Conservation (phyloP, 2,888 invertebrate species). For the Hypomecis punctinalis region DNA sequence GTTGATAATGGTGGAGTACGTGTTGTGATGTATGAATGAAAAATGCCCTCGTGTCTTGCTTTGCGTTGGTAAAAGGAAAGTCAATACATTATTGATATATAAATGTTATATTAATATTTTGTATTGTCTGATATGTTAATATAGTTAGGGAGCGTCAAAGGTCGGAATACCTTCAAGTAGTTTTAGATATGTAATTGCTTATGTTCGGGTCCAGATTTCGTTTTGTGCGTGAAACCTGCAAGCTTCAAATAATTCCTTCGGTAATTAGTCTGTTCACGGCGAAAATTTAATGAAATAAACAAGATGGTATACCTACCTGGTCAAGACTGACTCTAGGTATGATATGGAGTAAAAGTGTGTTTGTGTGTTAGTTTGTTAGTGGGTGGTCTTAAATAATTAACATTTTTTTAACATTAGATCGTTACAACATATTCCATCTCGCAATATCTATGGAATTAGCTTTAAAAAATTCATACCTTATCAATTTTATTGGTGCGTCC, state of each 20-base stretch:
- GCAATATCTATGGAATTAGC: too few species aligned
- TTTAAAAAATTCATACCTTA: too few species aligned
- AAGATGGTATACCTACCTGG: too few species aligned
- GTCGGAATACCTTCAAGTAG: conserved; percentile 21
- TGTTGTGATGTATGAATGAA: conserved; percentile 16
- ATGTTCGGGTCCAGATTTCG: conserved; percentile 55
- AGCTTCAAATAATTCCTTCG: conserved; percentile 30
- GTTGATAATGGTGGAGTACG: neutral
- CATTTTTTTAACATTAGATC: too few species aligned
- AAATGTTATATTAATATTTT: conserved; percentile 14
- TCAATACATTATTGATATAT: conserved; percentile 20
- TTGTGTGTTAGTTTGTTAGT: too few species aligned
- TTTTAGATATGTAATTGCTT: conserved; percentile 36
- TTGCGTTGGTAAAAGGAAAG: neutral
- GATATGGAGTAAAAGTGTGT: too few species aligned
- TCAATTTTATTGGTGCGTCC: too few species aligned
- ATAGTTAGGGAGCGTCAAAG: neutral
- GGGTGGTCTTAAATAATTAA: too few species aligned
- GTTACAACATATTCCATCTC: too few species aligned
- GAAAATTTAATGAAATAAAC: neutral
- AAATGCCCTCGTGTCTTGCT: conserved; percentile 17
- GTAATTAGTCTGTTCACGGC: conserved; percentile 21
- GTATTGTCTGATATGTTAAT: conserved; percentile 11
- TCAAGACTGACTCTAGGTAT: too few species aligned
- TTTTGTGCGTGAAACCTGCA: conserved; percentile 37